Conservation (phyloP, 2,888 invertebrate genomes). For the Raillietiella orientalis region DNA sequence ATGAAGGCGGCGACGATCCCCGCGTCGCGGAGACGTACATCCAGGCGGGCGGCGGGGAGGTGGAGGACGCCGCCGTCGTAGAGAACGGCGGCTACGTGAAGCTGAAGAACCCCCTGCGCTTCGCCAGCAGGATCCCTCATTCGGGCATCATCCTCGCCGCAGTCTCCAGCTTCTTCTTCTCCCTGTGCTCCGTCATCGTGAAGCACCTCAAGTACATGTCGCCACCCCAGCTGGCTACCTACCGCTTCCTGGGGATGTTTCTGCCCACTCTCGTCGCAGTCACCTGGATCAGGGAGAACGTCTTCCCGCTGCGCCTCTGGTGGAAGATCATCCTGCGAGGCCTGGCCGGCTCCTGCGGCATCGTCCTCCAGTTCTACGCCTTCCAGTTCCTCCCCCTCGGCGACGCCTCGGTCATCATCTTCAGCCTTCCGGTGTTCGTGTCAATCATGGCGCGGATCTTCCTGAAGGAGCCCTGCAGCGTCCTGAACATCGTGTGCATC, state of each 20-base stretch:
- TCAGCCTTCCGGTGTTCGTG: constrained; percentile 72
- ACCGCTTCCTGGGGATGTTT: constrained; percentile 53
- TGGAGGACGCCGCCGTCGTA: too few species aligned
- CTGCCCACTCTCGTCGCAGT: too few species aligned
- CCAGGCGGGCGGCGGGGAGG: too few species aligned
- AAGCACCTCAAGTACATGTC: constrained; percentile 45
- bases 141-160: constrained; percentile 51
- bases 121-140: too few species aligned
- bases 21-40: too few species aligned
- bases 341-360: constrained; percentile 49
- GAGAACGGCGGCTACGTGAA: too few species aligned
- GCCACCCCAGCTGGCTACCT: constrained; percentile 60
- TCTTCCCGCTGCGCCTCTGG: too few species aligned
- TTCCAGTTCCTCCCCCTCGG: constrained; percentile 68
- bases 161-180: constrained; percentile 59
- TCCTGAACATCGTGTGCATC: constrained; percentile 52
- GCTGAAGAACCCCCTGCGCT: too few species aligned
- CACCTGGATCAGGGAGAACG: too few species aligned
- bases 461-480: constrained; percentile 54
- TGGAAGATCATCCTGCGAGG: constrained; percentile 39
- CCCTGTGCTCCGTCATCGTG: constrained; percentile 62
- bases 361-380: constrained; percentile 69
- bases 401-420: constrained; percentile 64
- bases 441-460: constrained; percentile 28
- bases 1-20: too few species aligned